Conservation (phyloP, 2,888 invertebrate species). For the Metellina segmentata region DNA sequence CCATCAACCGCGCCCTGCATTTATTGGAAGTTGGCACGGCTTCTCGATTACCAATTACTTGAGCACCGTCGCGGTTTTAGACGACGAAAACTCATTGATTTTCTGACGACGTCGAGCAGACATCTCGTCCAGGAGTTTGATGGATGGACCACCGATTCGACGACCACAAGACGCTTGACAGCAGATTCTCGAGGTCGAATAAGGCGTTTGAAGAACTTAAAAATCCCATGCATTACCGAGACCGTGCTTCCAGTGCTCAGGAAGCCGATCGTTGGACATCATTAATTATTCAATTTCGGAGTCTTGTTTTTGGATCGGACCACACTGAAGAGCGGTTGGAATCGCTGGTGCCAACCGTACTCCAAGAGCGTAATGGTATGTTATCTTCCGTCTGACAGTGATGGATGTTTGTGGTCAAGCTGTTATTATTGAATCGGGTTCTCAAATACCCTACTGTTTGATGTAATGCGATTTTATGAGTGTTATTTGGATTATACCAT, state of each 20-base stretch:
- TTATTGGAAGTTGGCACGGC: too few relatives aligned
- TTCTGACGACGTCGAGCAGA: too few relatives aligned
- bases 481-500: too few relatives aligned
- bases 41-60: too few relatives aligned
- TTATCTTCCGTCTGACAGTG: slow-evolving; percentile 20
- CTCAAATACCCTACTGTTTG: too few relatives aligned
- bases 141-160: neutral
- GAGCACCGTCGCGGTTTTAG: too few relatives aligned
- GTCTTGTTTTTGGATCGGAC: neutral
- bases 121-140: neutral
- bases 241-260: neutral
- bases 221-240: neutral
- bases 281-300: slow-evolving; percentile 32
- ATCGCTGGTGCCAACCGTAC: neutral
- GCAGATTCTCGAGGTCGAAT: neutral
- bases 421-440: slow-evolving; percentile 2
- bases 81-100: too few relatives aligned
- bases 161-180: neutral
- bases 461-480: too few relatives aligned
- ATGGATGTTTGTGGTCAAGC: slow-evolving; percentile 3
- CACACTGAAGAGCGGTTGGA: neutral
- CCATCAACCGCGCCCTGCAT: too few relatives aligned
- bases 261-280: slow-evolving; percentile 4
- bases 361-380: neutral
- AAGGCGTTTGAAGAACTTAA: neutral